Evolutionary conservation across 2,113 vertebrate species (phyloP), one percentile per base, ranked within the genome.

Genomic region (Otocyon megalotis): DNA sequence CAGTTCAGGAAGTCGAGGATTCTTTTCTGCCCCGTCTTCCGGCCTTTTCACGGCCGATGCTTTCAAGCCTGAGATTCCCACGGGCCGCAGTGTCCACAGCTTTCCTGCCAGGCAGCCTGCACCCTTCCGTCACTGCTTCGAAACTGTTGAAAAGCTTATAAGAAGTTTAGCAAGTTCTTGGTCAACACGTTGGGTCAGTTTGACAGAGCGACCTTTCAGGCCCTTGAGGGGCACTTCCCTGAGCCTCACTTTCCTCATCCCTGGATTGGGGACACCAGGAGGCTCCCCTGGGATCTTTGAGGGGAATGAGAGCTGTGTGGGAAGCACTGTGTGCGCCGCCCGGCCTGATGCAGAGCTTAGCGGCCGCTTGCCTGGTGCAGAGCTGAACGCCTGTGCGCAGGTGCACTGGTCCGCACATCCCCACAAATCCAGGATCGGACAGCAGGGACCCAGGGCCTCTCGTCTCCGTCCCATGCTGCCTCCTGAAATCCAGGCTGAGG

Each of bases 361-460:
- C 3, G 1, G n/a, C 5, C 2, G 30, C 16, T 3, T 11, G 15
- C 65, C 9, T 1, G 4, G 6, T 9, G 32, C 26, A 50, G 28
- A 37, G 58, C 13, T 67, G 0, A 0, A 19, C 3, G 7, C n/a
- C 53, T 12, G 0, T 11, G 32, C 0, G 0, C 30, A 4, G 0
- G 16, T 5, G 54, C 17, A 1, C 56, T 2, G 0, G 0, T 2
- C 58, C 30, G 1, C 19, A 0, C 20, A 20, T 17, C 30, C 54
- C n/a, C 37, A 8, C 28, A 77, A 24, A 12, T 3, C 56, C 53
- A 19, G 37, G 43, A 19, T 20, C 37, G 8, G 58, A 3, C 10
- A 5, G 85, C 54, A n/a, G 62, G 32, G 60, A 30, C 43, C 54
- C 53, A 19, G 22, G 72, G 22, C 65, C 71, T 2, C 77, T 50